Base-by-base conservation (phyloP, 2,797 vertebrate genomes). In the Chaunax sp. region DNA sequence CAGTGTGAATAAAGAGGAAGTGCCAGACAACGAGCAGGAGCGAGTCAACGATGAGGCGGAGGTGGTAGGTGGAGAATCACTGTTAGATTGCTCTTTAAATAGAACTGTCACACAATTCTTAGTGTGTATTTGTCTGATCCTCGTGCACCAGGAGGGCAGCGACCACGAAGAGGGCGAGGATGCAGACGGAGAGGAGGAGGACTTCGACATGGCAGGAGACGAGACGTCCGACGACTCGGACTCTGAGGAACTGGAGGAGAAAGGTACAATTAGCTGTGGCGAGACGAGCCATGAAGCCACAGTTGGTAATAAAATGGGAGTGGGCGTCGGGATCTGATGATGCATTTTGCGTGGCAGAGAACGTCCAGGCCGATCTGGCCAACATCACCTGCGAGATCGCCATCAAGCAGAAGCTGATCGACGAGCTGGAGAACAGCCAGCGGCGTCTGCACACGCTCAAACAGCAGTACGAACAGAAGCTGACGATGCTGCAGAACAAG, bases 301-400 rank as follows among this genome's bases (percentile, higher is more conserved):
- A 11, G 12, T 19, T 10, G 13, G 3, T 8, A 6, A 8, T 11
- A 4, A 40, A 16, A 10, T 5, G 0, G 3, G n/a, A 33, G 16
- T 14, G 4, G 38, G 13, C 9, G 3, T 37, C 35, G 0, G n/a
- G 25, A n/a, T 47, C 2, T 55, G 19, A 61, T 1, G 5, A 11
- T 23, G 33, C 30, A 10, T 30, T 28, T 3, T 28, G 50, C 30
- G 23, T 38, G 5, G 5, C 72, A 99, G 97, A 96, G 45, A 95
- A 95, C 80, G 95, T 96, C 78, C 96, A 99, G 76, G 96, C 96
- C 1, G 97, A 98, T 87, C 87, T 99, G 88, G 97, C 97, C 82
- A 98, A 97, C 84, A 98, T 99, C 87, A 99, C 98, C 15, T 98
- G 98, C 82, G 97, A 98, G 93, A 99, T 99, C 84, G 98, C 97